These are phyloP conservation scores for Lithobates sylvaticus DNA, from an alignment of 2,797 vertebrate genomes.

Conservation along the genomic window DNA sequence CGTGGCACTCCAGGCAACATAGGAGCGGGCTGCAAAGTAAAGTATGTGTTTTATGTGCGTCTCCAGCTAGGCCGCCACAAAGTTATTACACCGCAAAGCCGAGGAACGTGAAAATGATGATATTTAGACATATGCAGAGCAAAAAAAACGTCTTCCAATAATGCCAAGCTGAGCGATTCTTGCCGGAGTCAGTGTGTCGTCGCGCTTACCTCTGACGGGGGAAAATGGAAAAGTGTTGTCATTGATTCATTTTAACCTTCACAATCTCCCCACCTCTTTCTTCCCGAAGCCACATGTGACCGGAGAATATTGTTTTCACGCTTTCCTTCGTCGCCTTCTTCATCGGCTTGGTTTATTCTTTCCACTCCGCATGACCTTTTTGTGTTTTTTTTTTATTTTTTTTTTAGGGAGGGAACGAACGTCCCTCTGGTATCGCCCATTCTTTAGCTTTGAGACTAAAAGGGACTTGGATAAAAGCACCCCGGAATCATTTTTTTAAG, in stretches of 20 bases:
- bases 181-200: not conserved
- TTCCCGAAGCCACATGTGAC: slow-evolving; percentile 35
- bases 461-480: not conserved
- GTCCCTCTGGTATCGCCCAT: not conserved
- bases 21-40: not conserved
- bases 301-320: slow-evolving; percentile 55
- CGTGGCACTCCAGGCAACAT: not conserved
- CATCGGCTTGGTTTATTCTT: not conserved
- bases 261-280: slow-evolving; percentile 53
- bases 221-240: slow-evolving; percentile 38
- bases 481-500: not conserved
- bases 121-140: slow-evolving; percentile 55
- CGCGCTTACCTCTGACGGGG: slow-evolving; percentile 45
- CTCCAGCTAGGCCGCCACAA: slow-evolving; percentile 3
- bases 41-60: slow-evolving; percentile 14
- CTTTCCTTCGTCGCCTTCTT: slow-evolving; percentile 8
- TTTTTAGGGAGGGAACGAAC: no score
- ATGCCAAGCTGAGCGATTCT: slow-evolving; percentile 35
- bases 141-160: slow-evolving; percentile 23
- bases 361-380: not conserved
- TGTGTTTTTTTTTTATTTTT: no score
- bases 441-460: slow-evolving; percentile 6
- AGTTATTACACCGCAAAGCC: slow-evolving; percentile 34
- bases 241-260: slow-evolving; percentile 54
- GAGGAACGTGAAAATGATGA: slow-evolving; percentile 57